Evolutionary conservation across 2,888 invertebrate species (phyloP).

Genomic region (Aricia artaxerxes): DNA sequence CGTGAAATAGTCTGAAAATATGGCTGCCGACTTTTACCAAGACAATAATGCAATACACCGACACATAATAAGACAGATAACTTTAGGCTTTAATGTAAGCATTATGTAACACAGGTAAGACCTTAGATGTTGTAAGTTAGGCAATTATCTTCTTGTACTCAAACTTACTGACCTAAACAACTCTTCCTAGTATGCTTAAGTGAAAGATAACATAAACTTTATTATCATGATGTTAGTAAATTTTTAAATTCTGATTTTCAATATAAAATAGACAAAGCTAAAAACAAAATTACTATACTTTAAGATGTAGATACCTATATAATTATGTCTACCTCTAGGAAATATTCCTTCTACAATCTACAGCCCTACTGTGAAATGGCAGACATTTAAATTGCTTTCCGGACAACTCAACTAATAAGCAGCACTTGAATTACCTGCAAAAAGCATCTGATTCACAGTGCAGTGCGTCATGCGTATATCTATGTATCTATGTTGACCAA

Average conservation of each 20-base stretch:
- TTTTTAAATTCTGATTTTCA: no score
- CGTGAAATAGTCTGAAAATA: background rate
- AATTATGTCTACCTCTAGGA: no score
- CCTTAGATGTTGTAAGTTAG: background rate
- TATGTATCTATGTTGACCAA: conserved; percentile 31
- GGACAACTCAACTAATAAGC: background rate
- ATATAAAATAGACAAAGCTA: no score
- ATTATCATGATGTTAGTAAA: no score
- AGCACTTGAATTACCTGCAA: conserved; percentile 11
- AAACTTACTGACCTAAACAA: background rate
- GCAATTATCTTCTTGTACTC: background rate
- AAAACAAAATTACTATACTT: no score
- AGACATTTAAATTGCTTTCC: background rate
- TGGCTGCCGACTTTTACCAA: background rate
- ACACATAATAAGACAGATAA: background rate
- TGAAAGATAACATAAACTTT: background rate
- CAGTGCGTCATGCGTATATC: conserved; percentile 31
- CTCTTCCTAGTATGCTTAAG: background rate
- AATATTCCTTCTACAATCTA: background rate
- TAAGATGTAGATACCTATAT: no score
- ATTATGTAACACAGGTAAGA: background rate
- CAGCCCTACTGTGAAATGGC: background rate
- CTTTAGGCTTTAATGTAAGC: background rate
- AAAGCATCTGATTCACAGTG: conserved; percentile 31
- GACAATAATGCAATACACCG: no score